Base-by-base conservation (phyloP, 1,140 invertebrate genomes). In the Penaeus indicus region DNA sequence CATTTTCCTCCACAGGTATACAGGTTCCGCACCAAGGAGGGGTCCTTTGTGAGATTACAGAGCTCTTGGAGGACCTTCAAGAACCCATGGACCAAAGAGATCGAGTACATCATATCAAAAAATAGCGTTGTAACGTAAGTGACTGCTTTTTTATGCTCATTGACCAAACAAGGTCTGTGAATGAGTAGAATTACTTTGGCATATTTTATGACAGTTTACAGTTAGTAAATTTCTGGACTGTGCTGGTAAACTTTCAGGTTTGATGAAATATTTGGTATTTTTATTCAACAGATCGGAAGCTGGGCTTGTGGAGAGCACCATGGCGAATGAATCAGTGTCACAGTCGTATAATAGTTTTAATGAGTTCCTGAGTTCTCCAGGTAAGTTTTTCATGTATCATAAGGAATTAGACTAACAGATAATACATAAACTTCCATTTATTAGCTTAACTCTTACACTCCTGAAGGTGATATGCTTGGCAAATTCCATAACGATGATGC, bases 11-110 rank as follows among this genome's bases (percentile, higher is more conserved):
- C 88, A 3, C 88, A 94, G 94, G 93, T 96, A 3, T 97, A 97
- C 93, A 94, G 95, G 91, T 97, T 97, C 93, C 94, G 96, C 62
- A 95, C 95, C 25, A 97, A 97, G 93, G 95, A 96, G 91, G 96
- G 96, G 60, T 94, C 94, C 42, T 96, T 95, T 91, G 94, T 97
- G 2, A 94, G 94, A 38, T 92, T 98, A 22, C 95, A 96, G 91
- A 97, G 96, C 89, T 96, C 96, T 91, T 97, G 97, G 96, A 97
- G 96, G 90, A 95, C 96, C 1, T 98, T 98, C 92, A 95, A 95
- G 92, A 98, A 98, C 93, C 97, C 97, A 0, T 98, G 97, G 97
- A 98, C 97, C 16, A 97, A 97, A 93, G 97, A 98, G 91, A 95
- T 97, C 86, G 97, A 98, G 92, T 97, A 96, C 92, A 94, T 98